Conservation (phyloP, 2,113 vertebrate species). For the Rhinolophus ferrumequinum region DNA sequence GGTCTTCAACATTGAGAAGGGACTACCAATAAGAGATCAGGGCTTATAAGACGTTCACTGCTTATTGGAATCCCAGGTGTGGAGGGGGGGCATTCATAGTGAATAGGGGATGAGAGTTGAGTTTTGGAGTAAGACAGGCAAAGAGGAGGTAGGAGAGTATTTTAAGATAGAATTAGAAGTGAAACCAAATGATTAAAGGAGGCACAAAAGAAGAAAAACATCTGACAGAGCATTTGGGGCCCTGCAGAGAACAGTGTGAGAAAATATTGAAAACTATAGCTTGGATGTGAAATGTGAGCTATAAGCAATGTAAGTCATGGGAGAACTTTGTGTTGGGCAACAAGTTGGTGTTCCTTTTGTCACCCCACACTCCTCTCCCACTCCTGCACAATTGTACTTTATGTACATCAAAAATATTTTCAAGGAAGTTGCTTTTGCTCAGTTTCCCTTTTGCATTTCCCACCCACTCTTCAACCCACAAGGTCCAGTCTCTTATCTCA, state of each 20-base stretch:
- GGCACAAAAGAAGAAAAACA: background rate
- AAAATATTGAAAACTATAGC: background rate
- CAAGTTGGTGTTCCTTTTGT: background rate
- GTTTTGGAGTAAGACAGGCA: background rate
- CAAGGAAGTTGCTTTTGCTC: background rate
- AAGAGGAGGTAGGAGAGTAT: background rate
- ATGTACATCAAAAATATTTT: background rate
- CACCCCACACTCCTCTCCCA: fast-evolving
- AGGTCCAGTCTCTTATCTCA: background rate
- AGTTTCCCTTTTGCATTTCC: background rate
- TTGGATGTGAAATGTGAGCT: background rate
- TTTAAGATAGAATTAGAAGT: background rate
- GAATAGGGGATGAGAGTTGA: fast-evolving
- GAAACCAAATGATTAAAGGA: background rate
- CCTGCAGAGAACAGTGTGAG: background rate
- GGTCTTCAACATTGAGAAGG: background rate
- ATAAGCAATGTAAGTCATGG: background rate
- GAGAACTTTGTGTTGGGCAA: background rate
- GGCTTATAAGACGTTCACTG: background rate
- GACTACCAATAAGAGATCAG: background rate
- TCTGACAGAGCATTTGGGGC: background rate
- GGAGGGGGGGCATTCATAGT: background rate
- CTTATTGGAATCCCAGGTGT: background rate
- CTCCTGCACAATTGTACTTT: background rate
- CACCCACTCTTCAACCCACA: background rate